Evolutionary conservation across 2,113 vertebrate species (phyloP).

Genomic region (Lota lota): DNA sequence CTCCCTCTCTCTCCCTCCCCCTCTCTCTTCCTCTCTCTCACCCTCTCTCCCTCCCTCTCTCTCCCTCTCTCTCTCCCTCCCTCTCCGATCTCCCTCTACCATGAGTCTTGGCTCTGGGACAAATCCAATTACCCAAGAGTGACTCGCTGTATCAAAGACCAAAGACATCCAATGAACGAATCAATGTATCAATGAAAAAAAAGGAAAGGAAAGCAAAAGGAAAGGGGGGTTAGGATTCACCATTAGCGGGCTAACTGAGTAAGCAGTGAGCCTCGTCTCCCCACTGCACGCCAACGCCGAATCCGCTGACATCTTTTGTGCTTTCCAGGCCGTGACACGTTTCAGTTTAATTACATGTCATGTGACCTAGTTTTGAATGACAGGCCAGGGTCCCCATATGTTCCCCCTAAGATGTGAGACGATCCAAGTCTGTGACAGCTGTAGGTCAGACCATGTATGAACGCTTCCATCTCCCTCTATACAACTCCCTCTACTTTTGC

Average conservation of each 20-base stretch:
- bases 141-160: not conserved
- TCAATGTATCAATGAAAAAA: not conserved
- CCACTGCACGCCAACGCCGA: not conserved
- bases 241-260: not conserved
- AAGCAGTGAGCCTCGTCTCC: not conserved
- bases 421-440: slow-evolving; percentile 56
- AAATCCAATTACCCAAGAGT: slow-evolving; percentile 17
- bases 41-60: too few relatives aligned
- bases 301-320: slow-evolving; percentile 13
- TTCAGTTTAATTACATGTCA: slow-evolving; percentile 53
- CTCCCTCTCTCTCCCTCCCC: too few relatives aligned
- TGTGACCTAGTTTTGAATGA: slow-evolving; percentile 59
- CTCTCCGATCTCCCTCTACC: not conserved
- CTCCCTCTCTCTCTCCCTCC: not conserved
- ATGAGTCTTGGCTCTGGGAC: slow-evolving; percentile 4
- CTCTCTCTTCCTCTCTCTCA: too few relatives aligned
- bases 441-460: slow-evolving; percentile 33
- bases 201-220: not conserved
- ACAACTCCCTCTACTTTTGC: not conserved
- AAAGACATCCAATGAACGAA: slow-evolving; percentile 1
- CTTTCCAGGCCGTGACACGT: slow-evolving; percentile 21
- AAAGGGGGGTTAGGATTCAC: not conserved
- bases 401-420: slow-evolving; percentile 20
- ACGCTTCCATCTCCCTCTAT: slow-evolving; percentile 1
- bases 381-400: slow-evolving; percentile 58